Evolutionary conservation across 1,140 invertebrate genomes (phyloP), one percentile per base, ranked within the genome.

Genomic region (Ceratitis capitata): DNA sequence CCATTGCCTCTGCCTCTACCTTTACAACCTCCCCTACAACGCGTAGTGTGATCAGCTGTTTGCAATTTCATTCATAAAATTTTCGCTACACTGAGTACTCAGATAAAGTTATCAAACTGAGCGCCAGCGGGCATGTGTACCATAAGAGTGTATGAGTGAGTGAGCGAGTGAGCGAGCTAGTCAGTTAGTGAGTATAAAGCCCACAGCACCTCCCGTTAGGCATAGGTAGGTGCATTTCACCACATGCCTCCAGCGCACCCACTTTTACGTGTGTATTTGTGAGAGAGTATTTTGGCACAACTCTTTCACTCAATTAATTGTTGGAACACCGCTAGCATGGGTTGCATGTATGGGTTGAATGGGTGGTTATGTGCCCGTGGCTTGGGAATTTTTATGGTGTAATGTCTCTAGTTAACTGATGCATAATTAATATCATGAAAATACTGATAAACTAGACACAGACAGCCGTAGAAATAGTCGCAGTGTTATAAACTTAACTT

Each of bases 311-410:
- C 69, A 78, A 78, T 5, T 9, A 7, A 64, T 19, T 69, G 32
- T 45, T 23, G 23, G n/a, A 9, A 9, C 19, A 12, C n/a, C 10
- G 69, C n/a, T n/a, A 78, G 69, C 23, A 45, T 78, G n/a, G n/a
- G n/a, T 23, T 78, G 35, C 35, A 26, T 42, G 7, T 47, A 23
- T 45, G 69, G n/a, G n/a, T 7, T 45, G 39, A 9, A 39, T 47
- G 69, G 69, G 69, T 47, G 69, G 16, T 23, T 19, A 16, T 19
- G 29, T 69, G 61, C 29, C 39, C 29, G 39, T 39, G 16, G 61
- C 32, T 45, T 78, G 69, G 69, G 39, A 78, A 45, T 42, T 78
- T 69, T 45, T 26, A 78, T 78, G 69, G 69, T 78, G 69, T 78
- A 78, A 78, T 78, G 32, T 61, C 16, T 26, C 32, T 19, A 42